Evolutionary conservation across 2,113 vertebrate species (phyloP).

Genomic region (Channa argus): DNA sequence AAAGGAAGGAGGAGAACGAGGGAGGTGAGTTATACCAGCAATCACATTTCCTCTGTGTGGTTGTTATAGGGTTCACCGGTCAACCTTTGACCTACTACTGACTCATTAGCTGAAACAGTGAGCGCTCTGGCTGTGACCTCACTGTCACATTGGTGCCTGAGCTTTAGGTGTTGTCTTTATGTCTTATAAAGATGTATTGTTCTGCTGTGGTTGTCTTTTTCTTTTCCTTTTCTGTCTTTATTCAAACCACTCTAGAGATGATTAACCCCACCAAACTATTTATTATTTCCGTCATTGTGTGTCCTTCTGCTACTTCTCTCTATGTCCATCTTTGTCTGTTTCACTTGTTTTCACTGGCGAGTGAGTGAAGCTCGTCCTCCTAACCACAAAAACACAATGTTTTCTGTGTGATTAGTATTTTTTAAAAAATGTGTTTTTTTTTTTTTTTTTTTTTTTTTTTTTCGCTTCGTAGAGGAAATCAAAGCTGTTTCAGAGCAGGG

Average conservation of each 20-base stretch:
- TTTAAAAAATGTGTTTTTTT: no score
- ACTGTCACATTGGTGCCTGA: slow-evolving; percentile 10
- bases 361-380: no score
- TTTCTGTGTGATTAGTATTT: no score
- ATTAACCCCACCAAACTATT: slow-evolving; percentile 51
- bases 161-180: slow-evolving; percentile 8
- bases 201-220: slow-evolving; percentile 45
- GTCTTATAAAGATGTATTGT: slow-evolving; percentile 59
- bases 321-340: neutral
- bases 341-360: no score
- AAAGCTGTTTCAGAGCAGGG: no score
- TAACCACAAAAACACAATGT: no score
- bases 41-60: slow-evolving; percentile 30
- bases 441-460: no score
- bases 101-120: slow-evolving; percentile 69
- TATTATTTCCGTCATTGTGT: slow-evolving; percentile 28
- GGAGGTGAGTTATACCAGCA: slow-evolving; percentile 38
- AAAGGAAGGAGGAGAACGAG: slow-evolving; percentile 34
- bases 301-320: neutral
- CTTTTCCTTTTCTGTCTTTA: slow-evolving; percentile 6
- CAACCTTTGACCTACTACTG: slow-evolving; percentile 65
- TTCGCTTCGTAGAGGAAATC: no score
- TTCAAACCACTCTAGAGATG: slow-evolving; percentile 32
- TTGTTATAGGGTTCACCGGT: slow-evolving; percentile 40
- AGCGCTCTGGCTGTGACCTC: slow-evolving; percentile 54